phyloP scores from a whole-genome alignment of 2,113 vertebrate species.

The Vulpes lagopus region DNA sequence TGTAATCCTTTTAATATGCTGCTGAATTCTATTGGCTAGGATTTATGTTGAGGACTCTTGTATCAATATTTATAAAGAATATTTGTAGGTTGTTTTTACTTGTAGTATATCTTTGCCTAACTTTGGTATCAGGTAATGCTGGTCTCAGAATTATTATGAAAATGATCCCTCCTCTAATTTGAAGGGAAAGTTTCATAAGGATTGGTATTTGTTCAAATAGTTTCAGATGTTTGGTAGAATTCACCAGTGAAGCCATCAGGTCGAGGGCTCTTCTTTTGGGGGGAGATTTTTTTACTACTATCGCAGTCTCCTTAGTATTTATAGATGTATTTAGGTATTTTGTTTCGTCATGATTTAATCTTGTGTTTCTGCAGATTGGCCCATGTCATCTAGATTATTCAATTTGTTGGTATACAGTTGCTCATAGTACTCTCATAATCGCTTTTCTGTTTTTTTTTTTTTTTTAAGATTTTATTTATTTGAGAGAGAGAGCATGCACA shows the following conservation, averaged over 20 bases:
- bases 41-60: background rate
- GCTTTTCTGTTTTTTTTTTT: background rate
- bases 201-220: background rate
- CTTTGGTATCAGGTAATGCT: background rate
- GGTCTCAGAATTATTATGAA: background rate
- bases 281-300: background rate
- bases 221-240: background rate
- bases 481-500: background rate
- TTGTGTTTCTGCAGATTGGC: background rate
- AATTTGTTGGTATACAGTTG: background rate
- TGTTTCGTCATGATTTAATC: background rate
- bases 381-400: background rate
- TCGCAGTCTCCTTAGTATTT: background rate
- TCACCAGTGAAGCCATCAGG: background rate
- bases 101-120: background rate
- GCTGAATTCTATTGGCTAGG: background rate
- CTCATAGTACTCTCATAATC: background rate
- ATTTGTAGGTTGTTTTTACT: background rate
- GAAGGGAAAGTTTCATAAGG: background rate
- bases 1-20: background rate
- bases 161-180: background rate
- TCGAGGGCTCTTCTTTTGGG: background rate
- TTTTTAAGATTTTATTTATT: background rate
- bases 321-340: background rate
- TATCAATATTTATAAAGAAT: background rate